phyloP scores from a whole-genome alignment of 2,113 vertebrate species.

The Rhinolophus sinicus region DNA sequence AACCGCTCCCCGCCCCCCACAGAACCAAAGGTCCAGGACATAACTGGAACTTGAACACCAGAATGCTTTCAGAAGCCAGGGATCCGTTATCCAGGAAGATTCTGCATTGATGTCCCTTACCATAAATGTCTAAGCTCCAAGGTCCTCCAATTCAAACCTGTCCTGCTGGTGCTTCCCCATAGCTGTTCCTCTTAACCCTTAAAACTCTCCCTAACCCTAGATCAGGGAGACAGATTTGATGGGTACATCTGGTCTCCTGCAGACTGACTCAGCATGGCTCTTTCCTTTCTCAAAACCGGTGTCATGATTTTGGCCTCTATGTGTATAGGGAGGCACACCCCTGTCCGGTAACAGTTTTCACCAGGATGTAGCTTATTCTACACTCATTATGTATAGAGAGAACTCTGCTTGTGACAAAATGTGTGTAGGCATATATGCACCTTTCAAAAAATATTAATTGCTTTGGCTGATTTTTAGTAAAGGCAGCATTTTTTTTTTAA shows the following conservation, averaged over 20 bases:
- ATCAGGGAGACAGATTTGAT: not conserved
- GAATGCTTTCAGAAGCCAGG: not conserved
- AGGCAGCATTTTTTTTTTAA: not conserved
- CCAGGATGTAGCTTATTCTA: not conserved
- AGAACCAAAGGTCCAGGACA: not conserved
- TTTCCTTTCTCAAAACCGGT: not conserved
- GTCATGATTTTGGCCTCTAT: not conserved
- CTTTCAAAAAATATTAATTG: conserved; percentile 8
- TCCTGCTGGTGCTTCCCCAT: no score
- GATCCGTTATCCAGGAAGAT: not conserved
- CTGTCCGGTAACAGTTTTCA: not conserved
- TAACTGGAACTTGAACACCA: not conserved
- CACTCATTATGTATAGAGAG: not conserved
- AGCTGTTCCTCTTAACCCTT: not conserved
- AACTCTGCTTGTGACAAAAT: not conserved
- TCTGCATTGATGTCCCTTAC: not conserved
- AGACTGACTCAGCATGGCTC: not conserved
- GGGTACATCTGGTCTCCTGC: not conserved
- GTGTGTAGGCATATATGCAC: not conserved
- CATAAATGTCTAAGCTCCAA: not conserved
- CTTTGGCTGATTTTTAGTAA: conserved; percentile 40
- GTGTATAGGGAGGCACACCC: not conserved
- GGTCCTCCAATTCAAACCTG: no score
- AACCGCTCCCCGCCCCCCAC: no score
- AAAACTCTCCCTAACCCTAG: not conserved